Evolutionary conservation across 2,888 invertebrate genomes (phyloP).

Genomic region (Lepas anatifera): DNA sequence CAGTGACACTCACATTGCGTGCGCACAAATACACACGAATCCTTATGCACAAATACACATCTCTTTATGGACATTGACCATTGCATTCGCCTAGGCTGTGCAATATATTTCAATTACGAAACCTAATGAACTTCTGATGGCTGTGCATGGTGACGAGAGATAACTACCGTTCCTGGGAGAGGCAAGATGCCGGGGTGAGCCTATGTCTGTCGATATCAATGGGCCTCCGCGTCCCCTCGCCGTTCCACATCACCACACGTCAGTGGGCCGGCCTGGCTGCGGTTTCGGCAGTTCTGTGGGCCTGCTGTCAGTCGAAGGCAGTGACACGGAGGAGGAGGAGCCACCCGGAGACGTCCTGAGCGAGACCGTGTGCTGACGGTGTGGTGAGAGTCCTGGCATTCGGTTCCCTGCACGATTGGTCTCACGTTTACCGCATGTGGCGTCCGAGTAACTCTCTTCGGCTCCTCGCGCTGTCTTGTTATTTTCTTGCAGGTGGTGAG

Average conservation of each 20-base stretch:
- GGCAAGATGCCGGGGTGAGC: background rate
- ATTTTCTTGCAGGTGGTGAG: too few species aligned
- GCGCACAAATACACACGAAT: too few species aligned
- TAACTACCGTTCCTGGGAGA: background rate
- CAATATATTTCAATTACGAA: background rate
- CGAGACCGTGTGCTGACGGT: background rate
- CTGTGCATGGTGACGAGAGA: background rate
- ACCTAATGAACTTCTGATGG: background rate
- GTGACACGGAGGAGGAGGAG: background rate
- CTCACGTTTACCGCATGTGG: too few species aligned
- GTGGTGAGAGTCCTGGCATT: too few species aligned
- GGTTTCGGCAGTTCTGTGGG: background rate
- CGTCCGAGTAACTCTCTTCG: too few species aligned
- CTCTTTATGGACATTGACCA: too few species aligned
- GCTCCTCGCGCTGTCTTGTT: too few species aligned
- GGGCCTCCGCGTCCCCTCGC: too few species aligned
- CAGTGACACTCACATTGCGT: too few species aligned
- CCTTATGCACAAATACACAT: too few species aligned
- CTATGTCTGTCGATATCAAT: too few species aligned
- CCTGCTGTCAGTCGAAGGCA: background rate
- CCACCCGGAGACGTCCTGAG: background rate
- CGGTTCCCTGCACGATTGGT: too few species aligned
- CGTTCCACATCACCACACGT: background rate
- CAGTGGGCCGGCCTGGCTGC: background rate
- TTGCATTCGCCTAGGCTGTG: background rate